phyloP scores from a whole-genome alignment of 2,888 invertebrate species.

The Steromphala cineraria region DNA sequence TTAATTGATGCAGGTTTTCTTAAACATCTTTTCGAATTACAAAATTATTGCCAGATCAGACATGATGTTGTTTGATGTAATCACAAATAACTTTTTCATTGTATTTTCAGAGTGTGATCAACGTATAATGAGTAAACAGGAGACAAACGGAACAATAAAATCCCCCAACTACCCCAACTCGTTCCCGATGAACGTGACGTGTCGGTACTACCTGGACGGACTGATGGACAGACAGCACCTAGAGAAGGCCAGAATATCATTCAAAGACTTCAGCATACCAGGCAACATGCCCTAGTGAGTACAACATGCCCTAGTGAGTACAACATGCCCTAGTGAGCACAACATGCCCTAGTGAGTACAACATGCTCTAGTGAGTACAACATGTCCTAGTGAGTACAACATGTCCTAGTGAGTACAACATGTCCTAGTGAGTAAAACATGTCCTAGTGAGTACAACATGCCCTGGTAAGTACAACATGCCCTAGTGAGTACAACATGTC shows the following conservation, averaged over 20 bases:
- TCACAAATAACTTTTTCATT: conserved; percentile 80
- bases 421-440: too few relatives aligned
- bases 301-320: too few relatives aligned
- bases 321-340: too few relatives aligned
- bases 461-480: too few relatives aligned
- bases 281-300: conserved; percentile 66
- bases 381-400: too few relatives aligned
- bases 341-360: too few relatives aligned
- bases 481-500: too few relatives aligned
- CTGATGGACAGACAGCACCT: conserved; percentile 97
- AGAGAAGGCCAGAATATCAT: conserved; percentile 93
- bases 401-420: too few relatives aligned
- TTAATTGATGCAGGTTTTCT: neutral
- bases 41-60: neutral
- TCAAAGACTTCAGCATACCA: conserved; percentile 93
- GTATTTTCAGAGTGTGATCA: conserved; percentile 91
- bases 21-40: neutral
- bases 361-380: too few relatives aligned
- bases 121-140: conserved; percentile 94
- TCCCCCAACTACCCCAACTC: conserved; percentile 97
- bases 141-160: conserved; percentile 93
- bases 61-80: conserved; percentile 22
- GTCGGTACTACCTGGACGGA: conserved; percentile 93
- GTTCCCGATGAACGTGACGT: conserved; percentile 96
- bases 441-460: too few relatives aligned